Percentiles rank a stretch among this genome's conserved stretches.
phyloP scores from a whole-genome alignment of 2,797 vertebrate genomes.

The Rallus crepitans region DNA sequence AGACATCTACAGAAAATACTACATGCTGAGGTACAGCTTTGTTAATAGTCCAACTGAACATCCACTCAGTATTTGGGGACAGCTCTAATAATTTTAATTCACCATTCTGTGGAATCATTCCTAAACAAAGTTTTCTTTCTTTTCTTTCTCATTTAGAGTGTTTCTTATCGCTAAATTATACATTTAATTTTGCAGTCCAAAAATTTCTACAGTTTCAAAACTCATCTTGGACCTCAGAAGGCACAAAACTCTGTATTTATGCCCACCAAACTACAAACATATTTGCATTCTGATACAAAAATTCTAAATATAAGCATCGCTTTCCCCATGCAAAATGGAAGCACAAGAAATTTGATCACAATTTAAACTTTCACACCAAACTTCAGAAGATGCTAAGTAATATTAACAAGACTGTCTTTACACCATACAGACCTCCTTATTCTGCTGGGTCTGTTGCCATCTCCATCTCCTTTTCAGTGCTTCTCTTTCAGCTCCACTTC shows the following conservation, averaged over 20 bases:
- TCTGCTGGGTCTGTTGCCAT: constrained; percentile 99
- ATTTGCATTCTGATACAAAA: not conserved
- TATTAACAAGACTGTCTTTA: not conserved
- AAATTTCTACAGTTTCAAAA: not conserved
- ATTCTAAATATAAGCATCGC: not conserved
- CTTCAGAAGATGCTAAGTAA: not conserved
- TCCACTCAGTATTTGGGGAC: not conserved
- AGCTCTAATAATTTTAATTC: not conserved
- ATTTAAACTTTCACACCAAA: not conserved
- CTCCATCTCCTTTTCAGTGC: constrained; percentile 97
- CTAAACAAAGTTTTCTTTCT: not conserved
- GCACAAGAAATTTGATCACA: not conserved
- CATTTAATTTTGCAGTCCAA: not conserved
- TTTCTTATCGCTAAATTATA: not conserved
- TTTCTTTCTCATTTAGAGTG: not conserved
- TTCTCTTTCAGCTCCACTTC: constrained; percentile 92
- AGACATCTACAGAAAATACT: not conserved
- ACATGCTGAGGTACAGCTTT: not conserved
- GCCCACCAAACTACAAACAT: not conserved
- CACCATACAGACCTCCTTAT: constrained; percentile 90
- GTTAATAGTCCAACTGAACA: not conserved
- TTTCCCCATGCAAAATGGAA: not conserved
- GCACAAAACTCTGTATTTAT: not conserved
- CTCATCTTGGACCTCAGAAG: not conserved
- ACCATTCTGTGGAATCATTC: not conserved